Evolutionary conservation across 2,888 invertebrate genomes (phyloP), one percentile per base, ranked within the genome.

Genomic region (Brachypalpus laphriformis): DNA sequence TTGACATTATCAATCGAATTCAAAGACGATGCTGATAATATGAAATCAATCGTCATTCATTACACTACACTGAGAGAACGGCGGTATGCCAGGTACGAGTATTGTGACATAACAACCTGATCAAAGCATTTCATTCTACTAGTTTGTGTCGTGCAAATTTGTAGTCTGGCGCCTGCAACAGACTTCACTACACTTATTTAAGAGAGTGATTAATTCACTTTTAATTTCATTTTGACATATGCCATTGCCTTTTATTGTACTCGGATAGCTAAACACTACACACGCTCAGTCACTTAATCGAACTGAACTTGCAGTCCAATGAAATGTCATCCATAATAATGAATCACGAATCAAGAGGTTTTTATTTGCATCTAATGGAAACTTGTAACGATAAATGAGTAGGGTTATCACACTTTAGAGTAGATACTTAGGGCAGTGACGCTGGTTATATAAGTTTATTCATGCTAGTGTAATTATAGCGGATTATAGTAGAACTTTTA

Each of bases 161-260:
- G 11, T 25, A 11, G 49, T 28, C 40, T 54, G 66, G 47, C 71
- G 59, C 47, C 49, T 22, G 2, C 16, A 31, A 2, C 47, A 7
- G 34, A 40, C 22, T 18, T 20, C 34, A n/a, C 3, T 22, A 14
- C n/a, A 42, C 68, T 70, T 70, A 63, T 56, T 42, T 22, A 11
- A 54, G 18, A 11, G 16, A 47, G 47, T 66, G 45, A 75, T 75
- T 66, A 66, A 66, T 75, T 34, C 45, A 34, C 75, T 75, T 71
- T 59, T 71, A 22, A 57, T 37, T 56, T 66, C 54, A 34, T 57
- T 75, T 65, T 56, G 65, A 66, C 75, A 57, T 45, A 37, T 66
- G 42, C n/a, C 74, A 11, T 16, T 34, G 63, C 31, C 20, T 18
- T 49, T 49, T 49, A 49, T 59, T 11, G 71, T 16, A 45, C 20